Conservation (phyloP, 30 jellyfish, hydroid and myxozoan species). For the Calvadosia cruxmelitensis region DNA sequence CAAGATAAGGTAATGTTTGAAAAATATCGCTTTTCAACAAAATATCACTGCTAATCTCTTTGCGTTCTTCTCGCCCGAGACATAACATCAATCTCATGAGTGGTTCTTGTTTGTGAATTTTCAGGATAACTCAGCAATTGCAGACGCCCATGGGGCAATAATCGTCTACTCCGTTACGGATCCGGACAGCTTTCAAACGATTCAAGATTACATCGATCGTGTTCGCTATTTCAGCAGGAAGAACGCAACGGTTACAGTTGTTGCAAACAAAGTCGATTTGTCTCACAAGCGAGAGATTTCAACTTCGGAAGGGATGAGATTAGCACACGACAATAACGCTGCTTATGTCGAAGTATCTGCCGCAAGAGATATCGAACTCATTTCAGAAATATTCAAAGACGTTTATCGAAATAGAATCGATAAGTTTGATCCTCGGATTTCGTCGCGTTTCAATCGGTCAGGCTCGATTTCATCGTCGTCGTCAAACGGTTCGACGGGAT, state of each 20-base stretch:
- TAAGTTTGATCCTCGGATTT: neutral
- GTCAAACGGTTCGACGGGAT: neutral
- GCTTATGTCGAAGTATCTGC: slow-evolving; percentile 48
- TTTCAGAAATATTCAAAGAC: slow-evolving; percentile 19
- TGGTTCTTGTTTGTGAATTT: no score
- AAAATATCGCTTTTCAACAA: no score
- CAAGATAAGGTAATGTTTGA: neutral
- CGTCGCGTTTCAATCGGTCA: neutral
- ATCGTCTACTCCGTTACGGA: slow-evolving; percentile 62
- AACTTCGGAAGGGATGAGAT: slow-evolving; percentile 29
- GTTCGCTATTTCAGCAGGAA: slow-evolving; percentile 24
- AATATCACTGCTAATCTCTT: no score
- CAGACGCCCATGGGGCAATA: slow-evolving; percentile 31
- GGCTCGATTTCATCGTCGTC: neutral
- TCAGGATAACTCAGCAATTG: slow-evolving; percentile 35
- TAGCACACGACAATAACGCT: slow-evolving; percentile 35
- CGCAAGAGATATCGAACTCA: slow-evolving; percentile 53
- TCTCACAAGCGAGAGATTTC: slow-evolving; percentile 55
- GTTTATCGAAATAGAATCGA: slow-evolving; percentile 5
- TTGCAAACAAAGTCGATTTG: slow-evolving; percentile 67
- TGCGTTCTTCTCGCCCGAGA: no score
- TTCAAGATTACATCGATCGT: slow-evolving; percentile 21
- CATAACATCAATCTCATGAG: no score
- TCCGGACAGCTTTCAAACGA: slow-evolving; percentile 41
- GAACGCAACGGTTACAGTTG: slow-evolving; percentile 49